Percentiles rank a stretch among this genome's conserved stretches.
Evolutionary conservation across 2,888 invertebrate species (phyloP).

Genomic region (Chrysopilus asiliformis): DNA sequence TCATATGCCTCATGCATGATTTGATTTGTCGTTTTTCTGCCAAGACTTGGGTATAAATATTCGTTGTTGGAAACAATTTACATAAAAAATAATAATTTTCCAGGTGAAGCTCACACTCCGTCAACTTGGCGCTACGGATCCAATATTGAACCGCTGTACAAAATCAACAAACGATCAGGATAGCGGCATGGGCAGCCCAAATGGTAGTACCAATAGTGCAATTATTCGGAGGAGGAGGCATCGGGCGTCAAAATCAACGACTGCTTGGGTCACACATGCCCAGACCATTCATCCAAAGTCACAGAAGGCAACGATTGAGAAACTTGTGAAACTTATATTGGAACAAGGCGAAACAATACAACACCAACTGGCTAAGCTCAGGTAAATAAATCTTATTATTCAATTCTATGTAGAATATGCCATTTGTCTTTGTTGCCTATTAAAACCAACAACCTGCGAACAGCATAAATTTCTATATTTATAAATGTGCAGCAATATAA

Average conservation of each 20-base stretch:
- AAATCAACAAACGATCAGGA: slow-evolving; percentile 17
- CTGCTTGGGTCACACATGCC: slow-evolving; percentile 23
- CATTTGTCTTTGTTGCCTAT: no score
- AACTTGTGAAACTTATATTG: slow-evolving; percentile 41
- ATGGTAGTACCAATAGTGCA: slow-evolving; percentile 31
- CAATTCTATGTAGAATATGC: no score
- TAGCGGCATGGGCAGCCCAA: slow-evolving; percentile 35
- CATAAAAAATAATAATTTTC: slow-evolving; percentile 3
- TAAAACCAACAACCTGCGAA: no score
- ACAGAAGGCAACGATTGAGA: slow-evolving; percentile 35
- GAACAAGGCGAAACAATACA: slow-evolving; percentile 46
- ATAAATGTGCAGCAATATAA: no score
- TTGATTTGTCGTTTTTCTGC: no score
- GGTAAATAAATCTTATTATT: no score
- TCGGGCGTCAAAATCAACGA: slow-evolving; percentile 18
- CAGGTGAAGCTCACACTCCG: slow-evolving; percentile 29
- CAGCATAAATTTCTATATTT: no score
- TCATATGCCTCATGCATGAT: no score
- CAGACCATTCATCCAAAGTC: slow-evolving; percentile 32
- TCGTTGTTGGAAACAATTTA: no score
- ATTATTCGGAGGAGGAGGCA: slow-evolving; percentile 28
- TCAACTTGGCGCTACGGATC: slow-evolving; percentile 23
- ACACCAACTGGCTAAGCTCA: slow-evolving; percentile 32
- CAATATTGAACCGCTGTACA: slow-evolving; percentile 5
- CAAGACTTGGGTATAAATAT: no score